Evolutionary conservation across 2,888 invertebrate genomes (phyloP), one percentile per base, ranked within the genome.

Genomic region (Macropis europaea): DNA sequence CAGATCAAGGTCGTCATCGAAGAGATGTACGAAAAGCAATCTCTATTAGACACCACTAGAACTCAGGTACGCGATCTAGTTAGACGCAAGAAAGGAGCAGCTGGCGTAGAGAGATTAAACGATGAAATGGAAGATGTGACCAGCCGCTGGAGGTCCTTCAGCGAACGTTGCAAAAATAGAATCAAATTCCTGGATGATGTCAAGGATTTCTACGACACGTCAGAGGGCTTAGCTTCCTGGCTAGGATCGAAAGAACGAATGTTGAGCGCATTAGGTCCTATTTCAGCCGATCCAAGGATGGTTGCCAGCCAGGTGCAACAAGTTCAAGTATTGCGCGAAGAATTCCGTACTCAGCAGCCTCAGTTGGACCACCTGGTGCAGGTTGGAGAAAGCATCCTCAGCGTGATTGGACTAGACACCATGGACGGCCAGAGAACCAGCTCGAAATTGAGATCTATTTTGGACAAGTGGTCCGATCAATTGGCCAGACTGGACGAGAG

Each of bases 231-330:
- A 62, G 93, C 94, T 5, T 94, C 94, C 61, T 99, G 99, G 98
- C 92, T 99, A 43, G 93, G 93, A 26, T 95, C 97, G 78, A 99
- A 99, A 90, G 98, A 98, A 85, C 95, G 97, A 82, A 98, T 99
- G 98, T 92, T 99, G 90, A 94, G 96, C 0, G 98, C 98, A 0
- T 92, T 99, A 0, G 99, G 99, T 15, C 98, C 98, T 0, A 97
- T 99, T 84, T 97, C 98, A 0, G 96, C 97, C 0, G 99, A 99
- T 90, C 97, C 98, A 0, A 93, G 97, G 59, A 96, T 98, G 95
- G 97, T 98, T 2, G 96, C 97, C 87, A 97, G 97, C 34, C 99
- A 99, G 92, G 96, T 98, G 15, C 97, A 98, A 87, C 89, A 93
- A 91, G 95, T 96, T 2, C 95, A 97, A 92, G 97, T 99, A 0